Evolutionary conservation across 37 sponge, comb jelly and placozoan genomes (phyloP).

Genomic region (Haliclona indistincta): DNA sequence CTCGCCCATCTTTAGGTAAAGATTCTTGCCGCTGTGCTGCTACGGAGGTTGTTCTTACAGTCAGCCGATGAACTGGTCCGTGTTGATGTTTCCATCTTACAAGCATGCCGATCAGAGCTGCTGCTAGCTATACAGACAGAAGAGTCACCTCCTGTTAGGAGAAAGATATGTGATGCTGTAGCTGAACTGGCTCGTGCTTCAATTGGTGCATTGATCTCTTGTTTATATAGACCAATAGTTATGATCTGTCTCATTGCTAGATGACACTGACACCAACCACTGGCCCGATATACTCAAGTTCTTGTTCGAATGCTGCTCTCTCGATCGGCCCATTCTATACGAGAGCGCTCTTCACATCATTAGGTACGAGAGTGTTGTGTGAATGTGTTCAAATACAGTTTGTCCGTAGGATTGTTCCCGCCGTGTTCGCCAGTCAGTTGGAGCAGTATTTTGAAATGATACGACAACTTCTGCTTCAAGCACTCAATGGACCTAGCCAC

Average conservation of each 20-base stretch:
- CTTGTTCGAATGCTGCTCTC: slow-evolving; percentile 82
- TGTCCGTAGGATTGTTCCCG: slow-evolving; percentile 82
- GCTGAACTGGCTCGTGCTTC: slow-evolving; percentile 92
- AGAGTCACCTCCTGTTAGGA: slow-evolving; percentile 37
- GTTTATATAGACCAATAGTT: background rate
- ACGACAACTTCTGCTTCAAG: slow-evolving; percentile 78
- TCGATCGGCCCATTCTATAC: slow-evolving; percentile 62
- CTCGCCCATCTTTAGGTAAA: slow-evolving; percentile 34
- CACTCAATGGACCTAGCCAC: slow-evolving; percentile 51
- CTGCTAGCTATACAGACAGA: slow-evolving; percentile 67
- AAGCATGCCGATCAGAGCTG: slow-evolving; percentile 58
- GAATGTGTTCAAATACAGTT: background rate
- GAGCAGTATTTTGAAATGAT: slow-evolving; percentile 69
- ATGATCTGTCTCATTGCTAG: slow-evolving; percentile 32
- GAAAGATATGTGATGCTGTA: slow-evolving; percentile 92
- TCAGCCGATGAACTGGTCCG: slow-evolving; percentile 22
- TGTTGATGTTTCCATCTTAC: slow-evolving; percentile 14
- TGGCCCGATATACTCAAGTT: slow-evolving; percentile 95
- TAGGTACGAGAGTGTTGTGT: slow-evolving; percentile 30
- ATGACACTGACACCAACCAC: slow-evolving; percentile 76
- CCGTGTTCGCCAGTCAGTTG: slow-evolving; percentile 87
- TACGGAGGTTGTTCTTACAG: slow-evolving; percentile 64
- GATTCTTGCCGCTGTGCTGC: slow-evolving; percentile 70
- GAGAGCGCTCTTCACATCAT: slow-evolving; percentile 91
- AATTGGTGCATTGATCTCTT: slow-evolving; percentile 60